These are phyloP conservation scores for Lagothrix lagotricha DNA, from an alignment of 2,797 vertebrate genomes.

Conservation along the genomic window DNA sequence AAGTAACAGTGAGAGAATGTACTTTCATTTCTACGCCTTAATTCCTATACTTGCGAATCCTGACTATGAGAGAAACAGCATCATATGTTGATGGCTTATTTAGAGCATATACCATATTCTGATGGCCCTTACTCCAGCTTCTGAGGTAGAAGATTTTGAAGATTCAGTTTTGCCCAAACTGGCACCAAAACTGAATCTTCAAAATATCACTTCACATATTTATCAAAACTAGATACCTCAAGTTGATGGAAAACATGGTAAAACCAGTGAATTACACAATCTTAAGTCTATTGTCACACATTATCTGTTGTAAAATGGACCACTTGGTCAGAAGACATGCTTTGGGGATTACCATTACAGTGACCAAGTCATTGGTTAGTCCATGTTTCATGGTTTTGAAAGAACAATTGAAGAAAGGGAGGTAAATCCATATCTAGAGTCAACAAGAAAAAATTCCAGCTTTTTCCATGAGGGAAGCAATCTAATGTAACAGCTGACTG, in stretches of 20 bases:
- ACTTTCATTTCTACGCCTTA: not conserved
- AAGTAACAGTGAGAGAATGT: not conserved
- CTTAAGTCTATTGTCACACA: not conserved
- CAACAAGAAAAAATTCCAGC: not conserved
- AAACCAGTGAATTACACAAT: not conserved
- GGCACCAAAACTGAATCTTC: not conserved
- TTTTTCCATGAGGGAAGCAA: not conserved
- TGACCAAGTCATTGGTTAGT: not conserved
- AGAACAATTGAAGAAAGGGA: not conserved
- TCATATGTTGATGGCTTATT: not conserved
- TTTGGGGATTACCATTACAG: not conserved
- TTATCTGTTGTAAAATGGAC: not conserved
- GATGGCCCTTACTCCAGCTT: not conserved
- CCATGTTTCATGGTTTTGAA: not conserved
- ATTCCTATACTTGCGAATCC: not conserved
- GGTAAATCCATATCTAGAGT: not conserved
- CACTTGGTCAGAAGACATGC: not conserved
- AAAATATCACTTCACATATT: not conserved
- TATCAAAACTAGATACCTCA: not conserved
- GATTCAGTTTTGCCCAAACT: not conserved
- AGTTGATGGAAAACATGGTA: not conserved
- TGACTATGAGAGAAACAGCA: not conserved
- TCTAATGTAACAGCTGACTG: not conserved
- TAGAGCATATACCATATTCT: not conserved
- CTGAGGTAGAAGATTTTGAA: not conserved